Evolutionary conservation across 2,113 vertebrate species (phyloP).

Genomic region (Poeciliopsis prolifica): DNA sequence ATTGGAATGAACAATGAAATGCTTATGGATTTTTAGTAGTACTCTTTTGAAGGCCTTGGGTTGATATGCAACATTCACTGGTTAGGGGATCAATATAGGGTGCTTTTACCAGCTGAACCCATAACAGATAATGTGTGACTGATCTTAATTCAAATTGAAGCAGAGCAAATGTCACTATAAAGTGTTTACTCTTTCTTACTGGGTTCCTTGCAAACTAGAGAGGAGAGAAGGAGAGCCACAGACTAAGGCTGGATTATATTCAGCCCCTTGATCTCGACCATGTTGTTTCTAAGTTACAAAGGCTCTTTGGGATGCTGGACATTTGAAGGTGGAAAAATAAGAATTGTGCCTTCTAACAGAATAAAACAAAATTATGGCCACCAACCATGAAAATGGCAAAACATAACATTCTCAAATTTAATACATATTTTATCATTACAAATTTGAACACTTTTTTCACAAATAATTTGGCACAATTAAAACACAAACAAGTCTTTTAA

Average conservation of each 20-base stretch:
- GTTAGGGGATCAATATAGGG: slow-evolving; percentile 17
- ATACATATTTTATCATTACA: not conserved
- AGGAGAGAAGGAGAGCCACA: not conserved
- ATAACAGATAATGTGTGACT: slow-evolving; percentile 14
- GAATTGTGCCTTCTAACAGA: too few species aligned
- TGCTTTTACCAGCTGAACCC: slow-evolving; percentile 10
- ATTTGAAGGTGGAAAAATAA: too few species aligned
- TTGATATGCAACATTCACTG: slow-evolving; percentile 5
- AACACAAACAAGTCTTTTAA: too few species aligned
- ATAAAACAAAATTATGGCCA: too few species aligned
- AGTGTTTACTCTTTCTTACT: not conserved
- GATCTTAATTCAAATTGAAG: slow-evolving; percentile 16
- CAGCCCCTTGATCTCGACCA: too few species aligned
- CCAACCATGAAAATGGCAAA: too few species aligned
- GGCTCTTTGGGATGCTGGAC: too few species aligned
- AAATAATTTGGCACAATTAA: too few species aligned
- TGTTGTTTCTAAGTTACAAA: too few species aligned
- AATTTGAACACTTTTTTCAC: not conserved
- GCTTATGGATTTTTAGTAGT: slow-evolving; percentile 9
- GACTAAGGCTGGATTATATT: not conserved
- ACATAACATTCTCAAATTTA: not conserved
- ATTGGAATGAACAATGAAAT: slow-evolving; percentile 13
- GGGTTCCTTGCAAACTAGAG: not conserved
- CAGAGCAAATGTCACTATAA: not conserved
- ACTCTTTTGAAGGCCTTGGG: slow-evolving; percentile 18